Conservation (phyloP, 2,113 vertebrate genomes). For the Campylomormyrus numenius region DNA sequence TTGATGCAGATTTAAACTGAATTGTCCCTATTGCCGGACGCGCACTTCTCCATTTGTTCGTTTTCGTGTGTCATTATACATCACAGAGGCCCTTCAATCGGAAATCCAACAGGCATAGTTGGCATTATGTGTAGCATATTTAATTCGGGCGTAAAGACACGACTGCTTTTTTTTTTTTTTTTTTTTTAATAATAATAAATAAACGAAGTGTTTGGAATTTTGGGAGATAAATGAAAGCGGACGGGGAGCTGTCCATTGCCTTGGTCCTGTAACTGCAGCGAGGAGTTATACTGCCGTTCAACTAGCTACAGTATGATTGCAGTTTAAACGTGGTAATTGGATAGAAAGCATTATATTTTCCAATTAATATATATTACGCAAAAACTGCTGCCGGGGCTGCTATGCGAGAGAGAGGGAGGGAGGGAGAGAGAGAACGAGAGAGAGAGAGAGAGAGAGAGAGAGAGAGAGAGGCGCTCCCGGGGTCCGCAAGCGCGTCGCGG, state of each 20-base stretch:
- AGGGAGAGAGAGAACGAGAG: not conserved
- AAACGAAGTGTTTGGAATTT: not conserved
- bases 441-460: conserved; percentile 10
- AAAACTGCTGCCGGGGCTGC: not conserved
- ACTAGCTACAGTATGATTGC: not conserved
- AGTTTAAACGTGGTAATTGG: not conserved
- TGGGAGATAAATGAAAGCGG: not conserved
- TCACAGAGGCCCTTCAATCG: not conserved
- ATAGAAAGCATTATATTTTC: not conserved
- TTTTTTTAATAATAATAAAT: not conserved
- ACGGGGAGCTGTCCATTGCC: not conserved
- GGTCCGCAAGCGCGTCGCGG: not conserved
- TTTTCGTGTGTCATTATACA: not conserved
- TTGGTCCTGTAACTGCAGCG: not conserved
- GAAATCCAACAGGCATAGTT: not conserved
- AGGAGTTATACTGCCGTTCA: not conserved
- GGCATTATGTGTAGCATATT: not conserved
- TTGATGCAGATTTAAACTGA: not conserved
- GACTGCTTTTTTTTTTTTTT: not conserved
- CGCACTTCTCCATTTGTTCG: not conserved
- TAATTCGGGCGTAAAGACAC: not conserved
- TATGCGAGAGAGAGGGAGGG: not conserved
- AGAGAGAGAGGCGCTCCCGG: not conserved
- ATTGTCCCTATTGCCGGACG: not conserved
- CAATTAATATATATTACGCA: not conserved